A percentile compares a stretch with the other conserved stretches of the same genome.
Conservation (phyloP, 2,113 vertebrate genomes). For the Oxygymnocypris stewartii region DNA sequence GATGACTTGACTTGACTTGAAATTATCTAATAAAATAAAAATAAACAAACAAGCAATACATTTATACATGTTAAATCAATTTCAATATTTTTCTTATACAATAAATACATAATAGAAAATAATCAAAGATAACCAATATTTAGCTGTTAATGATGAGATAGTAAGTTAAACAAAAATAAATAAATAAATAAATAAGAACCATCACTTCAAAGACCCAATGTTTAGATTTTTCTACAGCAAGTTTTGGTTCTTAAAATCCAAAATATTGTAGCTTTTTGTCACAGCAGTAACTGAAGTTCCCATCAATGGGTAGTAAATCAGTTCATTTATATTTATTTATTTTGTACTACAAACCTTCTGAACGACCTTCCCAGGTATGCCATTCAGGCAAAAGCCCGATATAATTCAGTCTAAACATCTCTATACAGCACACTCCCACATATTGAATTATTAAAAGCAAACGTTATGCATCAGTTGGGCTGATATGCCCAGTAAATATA, state of each 20-base stretch:
- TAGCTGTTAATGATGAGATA: not conserved
- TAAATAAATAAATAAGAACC: not conserved
- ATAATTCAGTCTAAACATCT: constrained; percentile 29
- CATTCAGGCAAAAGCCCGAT: constrained; percentile 14
- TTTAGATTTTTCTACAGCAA: not conserved
- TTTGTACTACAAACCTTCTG: not conserved
- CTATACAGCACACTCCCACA: constrained; percentile 1
- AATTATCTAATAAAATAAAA: not conserved
- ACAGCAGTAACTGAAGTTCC: not conserved
- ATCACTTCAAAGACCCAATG: not conserved
- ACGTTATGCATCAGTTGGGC: constrained; percentile 5
- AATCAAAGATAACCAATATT: not conserved
- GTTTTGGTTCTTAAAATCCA: not conserved
- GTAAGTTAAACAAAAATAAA: not conserved
- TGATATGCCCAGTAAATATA: constrained; percentile 15
- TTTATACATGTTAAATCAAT: not conserved
- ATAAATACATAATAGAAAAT: not conserved
- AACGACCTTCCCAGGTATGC: not conserved
- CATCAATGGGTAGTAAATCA: not conserved
- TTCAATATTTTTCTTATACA: not conserved
- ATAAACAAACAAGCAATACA: not conserved
- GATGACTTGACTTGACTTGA: not conserved
- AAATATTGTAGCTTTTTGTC: not conserved
- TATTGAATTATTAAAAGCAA: constrained; percentile 36
- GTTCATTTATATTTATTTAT: not conserved